Base-by-base conservation (phyloP, 2,888 invertebrate genomes). In the Rotaria macrura region DNA sequence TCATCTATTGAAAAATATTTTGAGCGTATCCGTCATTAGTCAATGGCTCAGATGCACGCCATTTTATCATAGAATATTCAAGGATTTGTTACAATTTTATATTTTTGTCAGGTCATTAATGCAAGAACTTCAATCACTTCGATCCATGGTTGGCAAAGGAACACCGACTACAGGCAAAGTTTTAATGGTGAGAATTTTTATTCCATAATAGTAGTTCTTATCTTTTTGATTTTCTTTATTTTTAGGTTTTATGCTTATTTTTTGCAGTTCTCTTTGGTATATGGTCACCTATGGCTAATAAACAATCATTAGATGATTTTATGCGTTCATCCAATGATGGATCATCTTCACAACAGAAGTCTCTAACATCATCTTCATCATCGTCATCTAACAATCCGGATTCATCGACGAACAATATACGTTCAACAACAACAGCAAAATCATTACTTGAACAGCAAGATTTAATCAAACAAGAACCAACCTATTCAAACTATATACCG, bases 211-310 rank as follows among this genome's bases (percentile, higher is more conserved):
- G 25, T 43, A 29, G 47, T n/a, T 47, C 25, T 47, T 25, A 29
- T 29, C 34, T 49, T 17, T 34, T 84, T 40, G 47, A n/a, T 29
- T 85, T 52, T 7, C 23, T 12, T 29, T 52, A 47, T 34, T 79
- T 85, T 52, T 88, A 89, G 89, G 89, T 89, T 85, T 87, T 89
- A 87, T 89, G 89, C 85, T 88, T 90, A 87, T 89, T 89, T 88
- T 90, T 90, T 87, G 89, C 90, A 87, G 89, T 90, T 86, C 90
- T 91, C 88, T 87, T 91, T 84, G 91, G 91, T 84, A 89, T 90
- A 85, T 90, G 89, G 90, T 88, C 89, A 47, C 90, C 90, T 40
- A 52, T 84, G 88, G 72, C 89, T 88, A 84, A 88, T 89, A 85
- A 89, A 89, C 79, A 79, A 43, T 65, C 65, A 20, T 17, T 65